Base-by-base conservation (phyloP, 2,888 invertebrate genomes). In the Hirtodrosophila alboralis region DNA sequence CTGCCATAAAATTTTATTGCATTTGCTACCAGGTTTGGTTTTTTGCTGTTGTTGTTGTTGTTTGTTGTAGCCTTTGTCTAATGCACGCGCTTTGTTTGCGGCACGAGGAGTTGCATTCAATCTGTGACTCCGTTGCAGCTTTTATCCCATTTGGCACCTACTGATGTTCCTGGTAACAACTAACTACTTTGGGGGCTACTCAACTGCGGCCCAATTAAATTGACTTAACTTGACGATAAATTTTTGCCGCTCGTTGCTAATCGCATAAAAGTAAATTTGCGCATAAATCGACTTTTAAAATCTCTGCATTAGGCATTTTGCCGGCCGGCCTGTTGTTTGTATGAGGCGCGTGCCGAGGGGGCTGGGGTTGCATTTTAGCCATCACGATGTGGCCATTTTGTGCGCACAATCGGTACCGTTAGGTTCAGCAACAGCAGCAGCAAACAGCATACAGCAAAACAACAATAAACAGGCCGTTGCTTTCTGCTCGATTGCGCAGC, bases 1-100 rank as follows among this genome's bases (percentile, higher is more conserved):
- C 75, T 76, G 72, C 78, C 84, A 87, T 88, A 86, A 87, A 88
- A 87, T 84, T 87, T 87, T 88, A 88, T 86, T 80, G 77, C 75
- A 18, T 59, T 53, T 72, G 87, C 87, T 88, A 88, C 87, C 88
- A 67, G 81, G 68, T 71, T 79, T 78, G 59, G 9, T 67, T 62
- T 59, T 53, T 37, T n/a, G n/a, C n/a, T n/a, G n/a, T n/a, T n/a
- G n/a, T n/a, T n/a, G n/a, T n/a, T n/a, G n/a, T n/a, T n/a, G n/a
- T n/a, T n/a, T n/a, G n/a, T n/a, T n/a, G n/a, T n/a, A 41, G 63
- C 54, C 84, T 74, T 69, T 79, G 73, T 73, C 70, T 85, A 69
- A 72, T 75, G 61, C 59, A 62, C 51, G 62, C 58, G 62, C 41
- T 53, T 40, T 44, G 58, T 36, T 34, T 10, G 27, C 21, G 9